Percentiles rank a stretch among this genome's conserved stretches.
These are phyloP conservation scores for Oscheius sp. DNA, from an alignment of 2,888 invertebrate species.

Conservation along the genomic window DNA sequence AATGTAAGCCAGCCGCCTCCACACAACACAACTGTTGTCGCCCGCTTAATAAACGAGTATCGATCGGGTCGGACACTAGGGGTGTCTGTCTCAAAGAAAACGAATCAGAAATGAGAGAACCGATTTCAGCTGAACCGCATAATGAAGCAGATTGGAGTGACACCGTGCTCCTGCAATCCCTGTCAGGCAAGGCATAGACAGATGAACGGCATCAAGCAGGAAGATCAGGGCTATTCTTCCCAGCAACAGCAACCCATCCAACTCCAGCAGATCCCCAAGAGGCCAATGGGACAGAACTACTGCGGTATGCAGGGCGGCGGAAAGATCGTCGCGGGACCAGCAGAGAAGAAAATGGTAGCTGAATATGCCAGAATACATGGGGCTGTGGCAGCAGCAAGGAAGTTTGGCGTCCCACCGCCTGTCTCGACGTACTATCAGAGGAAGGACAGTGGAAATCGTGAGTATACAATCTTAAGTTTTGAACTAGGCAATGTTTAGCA, in stretches of 20 bases:
- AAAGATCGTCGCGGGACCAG: slow-evolving; percentile 43
- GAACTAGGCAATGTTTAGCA: slow-evolving; percentile 15
- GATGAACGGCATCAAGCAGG: slow-evolving; percentile 20
- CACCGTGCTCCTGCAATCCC: slow-evolving; percentile 40
- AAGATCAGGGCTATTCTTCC: background rate
- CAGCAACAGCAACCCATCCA: slow-evolving; percentile 37
- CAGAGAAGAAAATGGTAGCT: slow-evolving; percentile 39
- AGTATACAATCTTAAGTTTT: background rate
- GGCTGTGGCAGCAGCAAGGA: slow-evolving; percentile 35
- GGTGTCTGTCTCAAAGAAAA: background rate
- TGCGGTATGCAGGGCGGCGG: slow-evolving; percentile 35
- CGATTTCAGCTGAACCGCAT: slow-evolving; percentile 50
- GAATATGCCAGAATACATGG: slow-evolving; percentile 44
- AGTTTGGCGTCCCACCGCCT: slow-evolving; percentile 48
- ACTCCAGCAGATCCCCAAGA: slow-evolving; percentile 46
- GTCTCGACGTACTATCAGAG: slow-evolving; percentile 53
- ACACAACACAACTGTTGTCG: background rate
- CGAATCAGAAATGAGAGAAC: background rate
- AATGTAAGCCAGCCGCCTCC: background rate
- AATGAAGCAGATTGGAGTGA: slow-evolving; percentile 44
- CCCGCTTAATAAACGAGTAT: slow-evolving; percentile 29
- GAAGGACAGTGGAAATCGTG: slow-evolving; percentile 48
- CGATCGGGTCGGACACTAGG: background rate
- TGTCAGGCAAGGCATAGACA: slow-evolving; percentile 37
- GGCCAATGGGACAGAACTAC: slow-evolving; percentile 15